Conservation (phyloP, 1,140 invertebrate species). For the Trachymyrmex cornetzi region DNA sequence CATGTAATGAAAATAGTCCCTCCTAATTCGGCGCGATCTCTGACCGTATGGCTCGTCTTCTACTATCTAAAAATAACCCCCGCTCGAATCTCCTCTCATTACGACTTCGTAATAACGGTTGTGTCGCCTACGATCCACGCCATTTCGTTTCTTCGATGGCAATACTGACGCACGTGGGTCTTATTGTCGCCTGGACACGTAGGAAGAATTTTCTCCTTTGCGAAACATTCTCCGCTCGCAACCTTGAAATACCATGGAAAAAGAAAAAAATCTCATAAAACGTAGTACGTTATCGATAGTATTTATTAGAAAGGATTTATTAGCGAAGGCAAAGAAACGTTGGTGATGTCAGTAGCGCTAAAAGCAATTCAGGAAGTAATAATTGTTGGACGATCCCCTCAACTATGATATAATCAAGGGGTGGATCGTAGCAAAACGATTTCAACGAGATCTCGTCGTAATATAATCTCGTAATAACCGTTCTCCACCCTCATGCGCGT, state of each 20-base stretch:
- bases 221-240: background rate
- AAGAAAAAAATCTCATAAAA: background rate
- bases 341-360: background rate
- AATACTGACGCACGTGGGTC: slow-evolving; percentile 35
- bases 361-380: slow-evolving; percentile 31
- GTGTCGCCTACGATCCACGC: slow-evolving; percentile 26
- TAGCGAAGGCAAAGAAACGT: background rate
- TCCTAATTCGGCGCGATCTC: slow-evolving; percentile 79
- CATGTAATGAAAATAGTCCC: slow-evolving; percentile 82
- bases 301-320: background rate
- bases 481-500: slow-evolving; percentile 48
- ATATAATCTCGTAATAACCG: slow-evolving; percentile 68
- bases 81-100: slow-evolving; percentile 69
- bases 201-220: slow-evolving; percentile 11
- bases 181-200: slow-evolving; percentile 42
- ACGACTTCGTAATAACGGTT: slow-evolving; percentile 69
- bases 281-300: background rate
- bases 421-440: slow-evolving; percentile 44
- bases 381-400: slow-evolving; percentile 29
- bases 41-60: slow-evolving; percentile 75
- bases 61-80: slow-evolving; percentile 80
- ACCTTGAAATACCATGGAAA: background rate
- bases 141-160: slow-evolving; percentile 33
- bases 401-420: slow-evolving; percentile 26
- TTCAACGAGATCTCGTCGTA: slow-evolving; percentile 49